phyloP scores from a whole-genome alignment of 2,113 vertebrate genomes.

The Alouatta palliata region DNA sequence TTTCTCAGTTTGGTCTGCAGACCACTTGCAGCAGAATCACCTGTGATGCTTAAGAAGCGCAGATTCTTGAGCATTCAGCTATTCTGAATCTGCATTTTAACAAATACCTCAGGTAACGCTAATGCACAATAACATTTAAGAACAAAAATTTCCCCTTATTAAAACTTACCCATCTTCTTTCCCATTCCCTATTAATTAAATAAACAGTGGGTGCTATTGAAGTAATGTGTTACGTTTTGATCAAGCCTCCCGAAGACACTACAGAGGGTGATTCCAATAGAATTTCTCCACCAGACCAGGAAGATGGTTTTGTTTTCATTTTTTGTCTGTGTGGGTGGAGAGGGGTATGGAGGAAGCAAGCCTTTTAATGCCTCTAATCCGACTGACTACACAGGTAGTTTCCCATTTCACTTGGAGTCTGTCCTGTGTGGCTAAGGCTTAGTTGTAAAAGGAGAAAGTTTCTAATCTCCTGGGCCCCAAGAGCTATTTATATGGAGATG shows the following conservation, averaged over 20 bases:
- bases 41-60: neutral
- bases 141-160: neutral
- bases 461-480: neutral
- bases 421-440: neutral
- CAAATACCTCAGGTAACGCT: neutral
- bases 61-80: neutral
- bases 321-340: neutral
- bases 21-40: neutral
- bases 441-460: neutral
- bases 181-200: neutral
- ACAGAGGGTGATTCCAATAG: neutral
- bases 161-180: neutral
- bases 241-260: neutral
- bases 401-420: neutral
- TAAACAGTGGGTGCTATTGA: neutral
- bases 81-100: slow-evolving; percentile 30
- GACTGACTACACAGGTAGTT: neutral
- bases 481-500: slow-evolving; percentile 31
- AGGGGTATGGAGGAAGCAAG: neutral
- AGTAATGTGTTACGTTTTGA: neutral
- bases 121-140: neutral
- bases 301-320: neutral
- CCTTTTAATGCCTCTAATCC: neutral
- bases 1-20: neutral
- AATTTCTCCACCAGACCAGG: neutral